phyloP scores from a whole-genome alignment of 2,888 invertebrate genomes.

The Caenorhabditis japonica region DNA sequence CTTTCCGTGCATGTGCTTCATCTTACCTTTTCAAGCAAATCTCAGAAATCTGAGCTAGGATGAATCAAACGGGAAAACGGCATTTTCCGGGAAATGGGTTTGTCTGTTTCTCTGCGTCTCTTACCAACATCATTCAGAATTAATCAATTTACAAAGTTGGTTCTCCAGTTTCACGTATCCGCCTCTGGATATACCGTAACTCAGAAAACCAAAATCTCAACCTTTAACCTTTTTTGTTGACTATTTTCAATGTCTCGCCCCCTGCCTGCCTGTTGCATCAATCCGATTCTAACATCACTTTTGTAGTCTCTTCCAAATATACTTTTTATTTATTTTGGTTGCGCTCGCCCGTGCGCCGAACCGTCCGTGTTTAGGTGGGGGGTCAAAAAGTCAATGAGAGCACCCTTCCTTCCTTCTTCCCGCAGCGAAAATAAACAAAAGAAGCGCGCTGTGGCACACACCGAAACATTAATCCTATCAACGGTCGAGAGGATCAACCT shows the following conservation, averaged over 20 bases:
- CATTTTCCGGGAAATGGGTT: too few relatives aligned
- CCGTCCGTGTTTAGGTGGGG: too few relatives aligned
- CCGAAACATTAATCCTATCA: slow-evolving; percentile 7
- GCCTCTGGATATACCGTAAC: too few relatives aligned
- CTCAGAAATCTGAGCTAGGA: too few relatives aligned
- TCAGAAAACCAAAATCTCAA: neutral
- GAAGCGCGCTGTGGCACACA: slow-evolving; percentile 5
- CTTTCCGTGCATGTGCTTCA: too few relatives aligned
- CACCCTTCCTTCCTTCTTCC: slow-evolving; percentile 38
- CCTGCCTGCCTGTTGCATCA: slow-evolving; percentile 8
- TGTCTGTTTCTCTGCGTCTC: too few relatives aligned
- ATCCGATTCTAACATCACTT: slow-evolving; percentile 22
- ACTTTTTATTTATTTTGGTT: slow-evolving; percentile 30
- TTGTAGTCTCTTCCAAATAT: too few relatives aligned
- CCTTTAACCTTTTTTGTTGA: neutral
- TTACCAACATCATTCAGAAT: too few relatives aligned
- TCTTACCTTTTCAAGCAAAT: too few relatives aligned
- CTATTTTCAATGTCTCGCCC: neutral
- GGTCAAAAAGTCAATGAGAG: slow-evolving; percentile 44
- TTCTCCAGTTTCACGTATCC: too few relatives aligned
- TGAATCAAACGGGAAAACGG: too few relatives aligned
- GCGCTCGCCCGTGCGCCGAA: slow-evolving; percentile 9
- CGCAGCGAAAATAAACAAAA: slow-evolving; percentile 47
- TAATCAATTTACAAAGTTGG: too few relatives aligned
- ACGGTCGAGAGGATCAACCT: slow-evolving; percentile 5